These are phyloP conservation scores for Metallyticus violacea DNA, from an alignment of 2,888 invertebrate species.

Conservation along the genomic window DNA sequence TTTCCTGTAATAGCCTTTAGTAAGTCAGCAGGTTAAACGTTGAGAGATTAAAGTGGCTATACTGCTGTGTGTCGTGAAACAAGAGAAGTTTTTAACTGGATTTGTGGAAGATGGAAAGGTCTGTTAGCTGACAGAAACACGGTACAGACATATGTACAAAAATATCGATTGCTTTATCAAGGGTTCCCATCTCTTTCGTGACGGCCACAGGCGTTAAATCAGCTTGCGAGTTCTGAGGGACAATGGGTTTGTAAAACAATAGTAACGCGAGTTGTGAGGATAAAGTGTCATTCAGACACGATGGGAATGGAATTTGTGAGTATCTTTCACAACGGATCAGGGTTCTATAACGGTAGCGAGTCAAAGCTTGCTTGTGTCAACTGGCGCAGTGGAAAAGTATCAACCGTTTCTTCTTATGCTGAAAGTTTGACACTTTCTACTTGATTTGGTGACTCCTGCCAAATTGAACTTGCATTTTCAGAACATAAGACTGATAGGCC, in stretches of 20 bases:
- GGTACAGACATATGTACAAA: not conserved
- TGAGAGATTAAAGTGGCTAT: no score
- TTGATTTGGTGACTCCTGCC: no score
- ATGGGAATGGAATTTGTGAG: not conserved
- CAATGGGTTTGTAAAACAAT: not conserved
- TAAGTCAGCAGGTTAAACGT: no score
- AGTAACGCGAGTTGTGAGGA: not conserved
- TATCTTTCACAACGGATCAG: not conserved
- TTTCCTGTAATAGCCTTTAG: no score
- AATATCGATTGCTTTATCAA: not conserved
- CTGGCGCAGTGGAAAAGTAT: not conserved
- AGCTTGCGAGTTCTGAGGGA: not conserved
- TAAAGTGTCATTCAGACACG: not conserved
- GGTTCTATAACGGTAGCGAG: not conserved
- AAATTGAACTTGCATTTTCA: no score
- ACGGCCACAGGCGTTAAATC: not conserved
- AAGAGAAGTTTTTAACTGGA: not conserved
- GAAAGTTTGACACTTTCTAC: no score
- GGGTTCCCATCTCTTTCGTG: not conserved
- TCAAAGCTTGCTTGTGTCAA: not conserved
- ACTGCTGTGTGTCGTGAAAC: not conserved
- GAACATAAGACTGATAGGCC: no score
- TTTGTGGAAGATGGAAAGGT: not conserved
- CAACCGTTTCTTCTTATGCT: not conserved
- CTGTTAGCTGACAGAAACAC: not conserved